phyloP scores from a whole-genome alignment of 2,797 vertebrate genomes.

The Pogoniulus pusillus region DNA sequence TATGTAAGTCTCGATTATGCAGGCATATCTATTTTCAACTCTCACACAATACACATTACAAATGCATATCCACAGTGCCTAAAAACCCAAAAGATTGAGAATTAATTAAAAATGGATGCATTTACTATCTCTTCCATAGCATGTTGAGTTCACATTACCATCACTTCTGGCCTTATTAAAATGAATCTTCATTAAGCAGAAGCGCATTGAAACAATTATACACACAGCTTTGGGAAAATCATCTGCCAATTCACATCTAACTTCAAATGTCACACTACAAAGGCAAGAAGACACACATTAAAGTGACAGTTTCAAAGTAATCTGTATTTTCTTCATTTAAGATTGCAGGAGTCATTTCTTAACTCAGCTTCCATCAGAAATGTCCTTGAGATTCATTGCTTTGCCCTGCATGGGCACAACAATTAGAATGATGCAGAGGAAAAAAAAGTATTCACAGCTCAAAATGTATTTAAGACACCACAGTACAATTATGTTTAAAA shows the following conservation, averaged over 20 bases:
- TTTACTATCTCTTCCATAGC: neutral
- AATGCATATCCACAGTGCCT: neutral
- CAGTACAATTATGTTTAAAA: neutral
- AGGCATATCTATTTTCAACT: slow-evolving; percentile 21
- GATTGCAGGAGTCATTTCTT: neutral
- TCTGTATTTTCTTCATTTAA: neutral
- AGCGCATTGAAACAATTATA: neutral
- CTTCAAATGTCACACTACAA: neutral
- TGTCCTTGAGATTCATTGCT: neutral
- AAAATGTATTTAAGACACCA: neutral
- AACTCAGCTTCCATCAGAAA: neutral
- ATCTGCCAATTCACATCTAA: neutral
- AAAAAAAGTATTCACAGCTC: neutral
- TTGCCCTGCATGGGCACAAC: neutral
- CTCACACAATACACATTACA: slow-evolving; percentile 11
- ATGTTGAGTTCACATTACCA: neutral
- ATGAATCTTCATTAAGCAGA: neutral
- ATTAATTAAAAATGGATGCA: neutral
- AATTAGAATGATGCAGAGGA: neutral
- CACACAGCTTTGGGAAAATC: neutral
- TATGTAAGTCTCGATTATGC: slow-evolving; percentile 28
- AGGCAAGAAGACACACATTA: neutral
- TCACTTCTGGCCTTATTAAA: neutral
- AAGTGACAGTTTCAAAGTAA: neutral
- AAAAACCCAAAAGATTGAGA: neutral